A percentile compares a stretch with the other conserved stretches of the same genome.
Evolutionary conservation across 1,140 invertebrate genomes (phyloP).

Genomic region (Macrotrachela quadricornifera): DNA sequence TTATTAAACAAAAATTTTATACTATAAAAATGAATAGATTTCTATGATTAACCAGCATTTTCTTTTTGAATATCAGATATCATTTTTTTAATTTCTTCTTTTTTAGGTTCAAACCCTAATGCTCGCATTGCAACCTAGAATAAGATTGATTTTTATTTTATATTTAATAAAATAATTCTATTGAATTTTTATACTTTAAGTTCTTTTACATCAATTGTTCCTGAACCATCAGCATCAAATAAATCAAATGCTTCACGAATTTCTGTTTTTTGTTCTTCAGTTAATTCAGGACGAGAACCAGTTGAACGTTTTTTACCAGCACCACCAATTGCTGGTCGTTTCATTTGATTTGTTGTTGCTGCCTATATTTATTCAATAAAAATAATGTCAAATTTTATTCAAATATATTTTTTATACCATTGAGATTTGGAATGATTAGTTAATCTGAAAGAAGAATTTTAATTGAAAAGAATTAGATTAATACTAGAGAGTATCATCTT

Average conservation of each 20-base stretch:
- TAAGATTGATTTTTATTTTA: too few relatives aligned
- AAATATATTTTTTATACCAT: too few relatives aligned
- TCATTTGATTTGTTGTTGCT: background rate
- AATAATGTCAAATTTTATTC: background rate
- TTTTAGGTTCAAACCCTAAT: conserved; percentile 79
- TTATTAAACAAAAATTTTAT: background rate
- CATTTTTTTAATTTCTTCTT: conserved; percentile 87
- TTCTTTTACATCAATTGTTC: conserved; percentile 69
- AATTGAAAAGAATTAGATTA: too few relatives aligned
- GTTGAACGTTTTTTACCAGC: conserved; percentile 2
- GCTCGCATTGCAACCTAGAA: conserved; percentile 53
- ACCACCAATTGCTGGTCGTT: conserved; percentile 1
- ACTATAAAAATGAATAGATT: background rate
- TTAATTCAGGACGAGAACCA: conserved; percentile 43
- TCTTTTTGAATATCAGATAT: conserved; percentile 70
- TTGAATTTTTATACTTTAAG: conserved; percentile 44
- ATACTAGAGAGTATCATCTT: too few relatives aligned
- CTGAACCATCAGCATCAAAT: conserved; percentile 67
- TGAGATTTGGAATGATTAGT: too few relatives aligned
- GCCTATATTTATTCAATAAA: background rate
- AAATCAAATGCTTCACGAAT: conserved; percentile 86
- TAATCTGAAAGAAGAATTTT: too few relatives aligned
- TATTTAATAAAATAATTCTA: background rate
- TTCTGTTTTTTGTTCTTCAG: conserved; percentile 66
- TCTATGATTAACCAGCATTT: conserved; percentile 38